A percentile compares a stretch with the other conserved stretches of the same genome.
Evolutionary conservation across 2,113 vertebrate species (phyloP).

Genomic region (Naja naja): DNA sequence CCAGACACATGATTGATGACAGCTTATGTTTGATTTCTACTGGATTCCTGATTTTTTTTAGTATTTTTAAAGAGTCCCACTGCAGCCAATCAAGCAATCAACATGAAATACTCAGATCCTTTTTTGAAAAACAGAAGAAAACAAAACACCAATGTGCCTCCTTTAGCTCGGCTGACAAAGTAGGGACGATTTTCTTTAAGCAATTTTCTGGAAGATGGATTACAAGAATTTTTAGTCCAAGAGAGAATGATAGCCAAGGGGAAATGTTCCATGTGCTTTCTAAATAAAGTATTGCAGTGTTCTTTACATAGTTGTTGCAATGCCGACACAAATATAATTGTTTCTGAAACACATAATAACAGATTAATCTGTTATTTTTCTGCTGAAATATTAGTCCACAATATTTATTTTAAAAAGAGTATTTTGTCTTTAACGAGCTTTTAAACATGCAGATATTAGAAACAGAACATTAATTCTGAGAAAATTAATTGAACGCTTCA

Average conservation of each 20-base stretch:
- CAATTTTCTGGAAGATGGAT: conserved; percentile 72
- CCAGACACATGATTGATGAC: conserved; percentile 72
- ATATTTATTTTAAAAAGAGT: neutral
- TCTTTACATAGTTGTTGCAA: conserved; percentile 50
- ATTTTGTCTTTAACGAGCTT: neutral
- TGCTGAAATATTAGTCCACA: neutral
- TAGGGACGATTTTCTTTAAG: conserved; percentile 69
- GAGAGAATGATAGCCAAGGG: conserved; percentile 66
- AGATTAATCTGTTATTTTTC: conserved; percentile 44
- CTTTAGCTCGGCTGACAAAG: conserved; percentile 60
- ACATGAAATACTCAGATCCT: conserved; percentile 80
- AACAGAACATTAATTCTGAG: neutral
- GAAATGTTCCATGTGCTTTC: conserved; percentile 51
- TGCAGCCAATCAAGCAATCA: conserved; percentile 86
- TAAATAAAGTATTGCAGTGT: conserved; percentile 44
- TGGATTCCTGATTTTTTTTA: conserved; percentile 77
- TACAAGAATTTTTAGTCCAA: conserved; percentile 71
- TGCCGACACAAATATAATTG: conserved; percentile 45
- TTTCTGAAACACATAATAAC: conserved; percentile 36
- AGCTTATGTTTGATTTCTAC: conserved; percentile 78
- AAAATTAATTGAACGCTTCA: neutral
- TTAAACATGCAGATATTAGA: neutral
- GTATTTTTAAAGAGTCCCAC: conserved; percentile 83
- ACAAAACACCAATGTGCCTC: conserved; percentile 69
- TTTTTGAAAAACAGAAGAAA: conserved; percentile 72